Base-by-base conservation (phyloP, 2,888 invertebrate genomes). In the Cordilura impudica region DNA sequence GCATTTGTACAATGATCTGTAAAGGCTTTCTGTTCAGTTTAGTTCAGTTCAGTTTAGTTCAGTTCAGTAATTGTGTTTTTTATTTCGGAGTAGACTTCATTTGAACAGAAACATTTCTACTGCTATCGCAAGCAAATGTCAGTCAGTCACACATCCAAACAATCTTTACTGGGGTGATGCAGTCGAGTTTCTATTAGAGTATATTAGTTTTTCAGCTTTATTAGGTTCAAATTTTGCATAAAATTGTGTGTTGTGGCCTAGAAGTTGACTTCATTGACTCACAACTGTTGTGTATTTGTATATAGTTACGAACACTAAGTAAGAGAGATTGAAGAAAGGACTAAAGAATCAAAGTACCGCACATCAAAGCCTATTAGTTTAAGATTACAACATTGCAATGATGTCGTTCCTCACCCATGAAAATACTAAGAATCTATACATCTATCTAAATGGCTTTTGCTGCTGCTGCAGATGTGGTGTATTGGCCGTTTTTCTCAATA, bases 361-460 rank as follows among this genome's bases (percentile, higher is more conserved):
- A 72, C 81, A 78, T 82, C 78, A 76, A 65, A 81, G 80, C 82
- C 80, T 82, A 82, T 82, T 80, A 83, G 83, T 80, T 81, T 81
- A 79, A 81, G 79, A 82, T 83, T 83, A 83, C 83, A 83, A 80
- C 82, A 76, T 81, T 75, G 75, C 71, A 69, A 74, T 81, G 82
- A 49, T 81, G 83, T 83, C 74, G 75, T 67, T 77, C 71, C 71
- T 79, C 72, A 72, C 72, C 72, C 80, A 69, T 63, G 67, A 61
- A 66, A 76, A 65, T 77, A 73, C 74, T 66, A 60, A 74, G 70
- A 67, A 79, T 54, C 75, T 75, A 63, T 71, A 54, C 66, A 66
- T 72, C 49, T 53, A 60, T 70, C 72, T 71, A 56, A 63, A 75
- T 71, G 61, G 51, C 31, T 16, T 8, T 8, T 35, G 18, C 31